phyloP scores from a whole-genome alignment of 92 coral and sea anemone species.

The Galaxea fascicularis region DNA sequence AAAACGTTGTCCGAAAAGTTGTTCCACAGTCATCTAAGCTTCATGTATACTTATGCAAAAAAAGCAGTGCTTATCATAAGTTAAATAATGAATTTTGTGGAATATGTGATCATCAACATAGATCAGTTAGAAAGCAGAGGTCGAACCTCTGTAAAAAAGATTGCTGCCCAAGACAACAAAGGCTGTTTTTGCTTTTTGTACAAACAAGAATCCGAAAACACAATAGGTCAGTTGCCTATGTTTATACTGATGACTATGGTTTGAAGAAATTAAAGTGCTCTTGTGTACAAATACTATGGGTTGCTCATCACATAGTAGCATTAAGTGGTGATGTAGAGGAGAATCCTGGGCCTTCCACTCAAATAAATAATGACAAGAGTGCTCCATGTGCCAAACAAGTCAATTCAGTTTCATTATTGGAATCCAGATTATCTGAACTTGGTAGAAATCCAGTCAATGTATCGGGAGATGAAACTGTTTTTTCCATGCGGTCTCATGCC shows the following conservation, averaged over 20 bases:
- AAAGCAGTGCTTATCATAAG: too few relatives aligned
- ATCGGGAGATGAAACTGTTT: background rate
- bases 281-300: background rate
- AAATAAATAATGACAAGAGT: background rate
- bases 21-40: too few relatives aligned
- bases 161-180: constrained; percentile 8
- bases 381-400: background rate
- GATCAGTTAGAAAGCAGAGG: constrained; percentile 36
- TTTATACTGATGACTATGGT: constrained; percentile 31
- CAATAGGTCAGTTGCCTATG: constrained; percentile 32
- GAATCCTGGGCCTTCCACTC: constrained; percentile 24
- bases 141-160: constrained; percentile 13
- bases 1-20: too few relatives aligned
- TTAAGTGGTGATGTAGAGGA: background rate
- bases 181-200: constrained; percentile 30
- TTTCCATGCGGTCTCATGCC: background rate
- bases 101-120: constrained; percentile 1
- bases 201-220: constrained; percentile 43
- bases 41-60: constrained; percentile 4
- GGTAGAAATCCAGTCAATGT: background rate
- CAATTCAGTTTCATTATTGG: background rate
- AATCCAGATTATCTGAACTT: background rate
- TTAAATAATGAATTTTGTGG: constrained; percentile 13
- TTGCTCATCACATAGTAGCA: background rate
- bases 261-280: background rate